Base-by-base conservation (phyloP, 2,888 invertebrate species). In the Drosophila demipolita region DNA sequence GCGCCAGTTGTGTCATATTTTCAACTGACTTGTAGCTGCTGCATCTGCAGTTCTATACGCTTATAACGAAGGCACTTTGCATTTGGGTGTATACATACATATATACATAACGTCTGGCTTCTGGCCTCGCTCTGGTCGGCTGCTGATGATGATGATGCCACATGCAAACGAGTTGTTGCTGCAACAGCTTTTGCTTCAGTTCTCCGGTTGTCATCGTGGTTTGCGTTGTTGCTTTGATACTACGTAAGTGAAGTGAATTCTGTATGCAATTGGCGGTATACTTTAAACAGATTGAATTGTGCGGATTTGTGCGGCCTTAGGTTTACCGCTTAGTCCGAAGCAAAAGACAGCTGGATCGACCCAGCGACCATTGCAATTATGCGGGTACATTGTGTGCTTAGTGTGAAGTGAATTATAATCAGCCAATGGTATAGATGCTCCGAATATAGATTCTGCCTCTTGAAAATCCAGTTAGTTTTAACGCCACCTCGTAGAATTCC, bases 401-500 rank as follows among this genome's bases (percentile, higher is more conserved):
- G 80, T 80, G 81, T 82, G 83, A 79, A 79, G 71, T 75, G 80
- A 81, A 81, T 81, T 81, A 79, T 81, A 81, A 82, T 82, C 72
- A 80, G 65, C 66, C 69, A 64, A 71, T 74, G 65, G 35, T 58
- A 62, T 59, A 42, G 63, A 66, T 63, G 66, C 65, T 52, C 49
- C n/a, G 35, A 57, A 54, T 64, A 23, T 67, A 61, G 40, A 40
- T 52, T 29, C 38, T 54, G 67, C 57, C 50, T 45, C 65, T 66
- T 60, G 50, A 71, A 72, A 38, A 54, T 54, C 54, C 60, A 60
- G 78, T 57, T 60, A 50, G 59, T 61, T 78, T 82, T 82, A 82
- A 78, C 78, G 72, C 66, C 65, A 67, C 75, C 79, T 75, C 78
- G 82, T 66, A 79, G 77, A 81, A 82, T 81, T 81, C 83, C 76